Percentiles rank a stretch among this genome's conserved stretches.
Conservation (phyloP, 2,888 invertebrate species). For the Epinotia nisella region DNA sequence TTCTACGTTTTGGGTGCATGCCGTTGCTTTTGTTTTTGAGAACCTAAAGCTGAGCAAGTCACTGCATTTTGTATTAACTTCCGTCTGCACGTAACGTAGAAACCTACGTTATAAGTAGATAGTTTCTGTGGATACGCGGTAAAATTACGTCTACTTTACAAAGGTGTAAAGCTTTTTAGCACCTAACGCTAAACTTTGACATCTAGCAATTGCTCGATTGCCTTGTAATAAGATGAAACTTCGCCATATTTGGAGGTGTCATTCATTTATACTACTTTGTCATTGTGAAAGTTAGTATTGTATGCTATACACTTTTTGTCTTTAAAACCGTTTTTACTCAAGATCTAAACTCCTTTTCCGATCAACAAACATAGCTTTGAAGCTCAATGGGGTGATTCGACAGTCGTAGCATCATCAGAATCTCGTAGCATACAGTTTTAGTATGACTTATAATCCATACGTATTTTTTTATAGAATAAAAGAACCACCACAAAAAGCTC, state of each 20-base stretch:
- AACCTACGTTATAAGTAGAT: neutral
- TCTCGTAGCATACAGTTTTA: neutral
- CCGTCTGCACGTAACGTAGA: slow-evolving; percentile 2
- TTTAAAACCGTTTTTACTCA: neutral
- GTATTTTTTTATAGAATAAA: slow-evolving; percentile 11
- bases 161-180: neutral
- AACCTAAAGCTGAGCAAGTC: neutral
- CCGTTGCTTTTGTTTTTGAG: slow-evolving; percentile 4
- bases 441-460: neutral
- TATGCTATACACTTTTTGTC: too few relatives aligned
- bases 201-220: neutral
- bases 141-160: neutral
- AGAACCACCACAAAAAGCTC: slow-evolving; percentile 24
- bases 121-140: neutral
- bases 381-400: neutral
- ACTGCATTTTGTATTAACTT: slow-evolving; percentile 15
- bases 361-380: neutral
- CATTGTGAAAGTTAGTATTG: too few relatives aligned
- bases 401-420: neutral
- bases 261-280: neutral
- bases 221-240: neutral
- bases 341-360: neutral
- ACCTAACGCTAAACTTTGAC: neutral
- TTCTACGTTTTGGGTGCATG: slow-evolving; percentile 9
- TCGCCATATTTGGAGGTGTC: neutral